phyloP scores from a whole-genome alignment of 2,888 invertebrate species.

The Eumacrocentrus americanus region DNA sequence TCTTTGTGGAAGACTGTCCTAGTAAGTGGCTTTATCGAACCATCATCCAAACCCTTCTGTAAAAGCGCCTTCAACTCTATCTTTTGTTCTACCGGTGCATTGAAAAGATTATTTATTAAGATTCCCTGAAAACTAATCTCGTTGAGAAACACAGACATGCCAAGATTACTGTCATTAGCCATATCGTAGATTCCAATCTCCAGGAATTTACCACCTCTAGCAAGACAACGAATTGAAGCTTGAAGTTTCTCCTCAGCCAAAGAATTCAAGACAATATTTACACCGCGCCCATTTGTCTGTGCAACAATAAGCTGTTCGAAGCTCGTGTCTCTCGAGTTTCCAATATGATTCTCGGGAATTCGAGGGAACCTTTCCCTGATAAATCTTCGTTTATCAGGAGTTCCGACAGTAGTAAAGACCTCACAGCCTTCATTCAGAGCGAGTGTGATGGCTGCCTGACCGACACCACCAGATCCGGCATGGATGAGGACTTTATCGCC shows the following conservation, averaged over 20 bases:
- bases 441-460: slow-evolving; percentile 72
- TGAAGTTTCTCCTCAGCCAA: slow-evolving; percentile 91
- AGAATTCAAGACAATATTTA: slow-evolving; percentile 89
- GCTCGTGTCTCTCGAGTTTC: slow-evolving; percentile 83
- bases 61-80: slow-evolving; percentile 65
- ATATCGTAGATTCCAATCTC: slow-evolving; percentile 89
- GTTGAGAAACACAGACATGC: slow-evolving; percentile 72
- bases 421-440: slow-evolving; percentile 67
- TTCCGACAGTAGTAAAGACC: slow-evolving; percentile 69
- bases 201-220: slow-evolving; percentile 72
- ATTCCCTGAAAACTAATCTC: slow-evolving; percentile 80
- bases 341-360: slow-evolving; percentile 66
- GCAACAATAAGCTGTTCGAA: slow-evolving; percentile 86
- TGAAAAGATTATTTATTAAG: slow-evolving; percentile 74
- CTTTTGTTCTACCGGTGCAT: slow-evolving; percentile 63
- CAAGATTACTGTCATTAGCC: slow-evolving; percentile 69
- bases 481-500: slow-evolving; percentile 61
- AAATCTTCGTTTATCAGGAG: slow-evolving; percentile 65
- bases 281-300: slow-evolving; percentile 84
- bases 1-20: slow-evolving; percentile 69
- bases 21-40: slow-evolving; percentile 73
- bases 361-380: slow-evolving; percentile 66
- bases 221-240: slow-evolving; percentile 71
- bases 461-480: slow-evolving; percentile 67
- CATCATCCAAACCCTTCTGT: slow-evolving; percentile 69